Conservation (phyloP, 2,113 vertebrate species). For the Lutjanus erythropterus region DNA sequence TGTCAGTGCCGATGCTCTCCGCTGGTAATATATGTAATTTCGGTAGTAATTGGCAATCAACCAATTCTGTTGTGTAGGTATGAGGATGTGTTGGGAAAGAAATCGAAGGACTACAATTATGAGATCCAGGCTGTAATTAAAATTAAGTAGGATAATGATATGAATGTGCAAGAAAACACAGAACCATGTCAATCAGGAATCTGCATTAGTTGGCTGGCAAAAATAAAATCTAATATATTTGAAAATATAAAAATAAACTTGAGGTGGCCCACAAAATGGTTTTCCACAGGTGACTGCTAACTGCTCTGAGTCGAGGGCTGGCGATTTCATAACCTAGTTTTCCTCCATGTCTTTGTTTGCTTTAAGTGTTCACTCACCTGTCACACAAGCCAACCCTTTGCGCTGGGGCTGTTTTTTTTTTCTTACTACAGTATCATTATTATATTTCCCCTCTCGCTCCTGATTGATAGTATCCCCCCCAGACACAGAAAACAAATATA, state of each 20-base stretch:
- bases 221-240: not conserved
- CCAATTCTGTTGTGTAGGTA: too few species aligned
- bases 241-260: not conserved
- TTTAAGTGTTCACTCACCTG: constrained; percentile 59
- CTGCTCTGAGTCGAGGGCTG: not conserved
- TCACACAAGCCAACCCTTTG: constrained; percentile 59
- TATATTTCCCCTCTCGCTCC: constrained; percentile 51
- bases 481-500: constrained; percentile 77
- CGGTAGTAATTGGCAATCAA: too few species aligned
- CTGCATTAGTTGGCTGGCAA: not conserved
- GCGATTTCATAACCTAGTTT: constrained; percentile 29
- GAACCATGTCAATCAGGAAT: not conserved
- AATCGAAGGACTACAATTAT: too few species aligned
- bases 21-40: too few species aligned
- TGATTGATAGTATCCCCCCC: constrained; percentile 78
- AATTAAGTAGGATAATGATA: not conserved
- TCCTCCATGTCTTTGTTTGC: constrained; percentile 29
- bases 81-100: too few species aligned
- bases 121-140: not conserved
- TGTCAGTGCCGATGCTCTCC: too few species aligned
- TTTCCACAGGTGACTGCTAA: constrained; percentile 15
- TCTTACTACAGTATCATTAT: constrained; percentile 41
- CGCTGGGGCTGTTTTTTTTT: constrained; percentile 45
- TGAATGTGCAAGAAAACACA: not conserved
- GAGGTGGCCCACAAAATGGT: not conserved